Percentiles rank a stretch among this genome's conserved stretches.
Evolutionary conservation across 2,797 vertebrate species (phyloP).

Genomic region (Hipposideros larvatus): DNA sequence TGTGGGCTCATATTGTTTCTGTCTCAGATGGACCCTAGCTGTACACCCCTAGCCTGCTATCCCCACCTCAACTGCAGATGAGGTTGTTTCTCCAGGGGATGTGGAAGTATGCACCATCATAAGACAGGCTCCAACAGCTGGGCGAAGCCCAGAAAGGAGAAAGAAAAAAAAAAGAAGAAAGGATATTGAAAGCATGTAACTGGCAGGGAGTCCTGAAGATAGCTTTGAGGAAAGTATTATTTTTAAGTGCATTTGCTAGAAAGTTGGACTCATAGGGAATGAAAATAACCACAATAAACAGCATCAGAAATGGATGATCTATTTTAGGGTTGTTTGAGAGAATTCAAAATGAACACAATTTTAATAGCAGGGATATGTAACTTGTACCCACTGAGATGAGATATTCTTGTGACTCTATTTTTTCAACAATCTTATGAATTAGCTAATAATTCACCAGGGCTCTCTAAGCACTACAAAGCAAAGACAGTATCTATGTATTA

Average conservation of each 20-base stretch:
- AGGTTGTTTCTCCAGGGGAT: neutral
- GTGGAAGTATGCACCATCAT: neutral
- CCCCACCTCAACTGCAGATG: neutral
- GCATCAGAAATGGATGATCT: conserved; percentile 83
- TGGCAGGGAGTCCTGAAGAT: neutral
- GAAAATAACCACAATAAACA: conserved; percentile 81
- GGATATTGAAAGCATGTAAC: neutral
- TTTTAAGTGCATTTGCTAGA: conserved; percentile 75
- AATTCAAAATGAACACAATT: conserved; percentile 84
- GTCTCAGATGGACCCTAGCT: neutral
- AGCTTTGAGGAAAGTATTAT: neutral
- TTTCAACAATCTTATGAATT: conserved; percentile 7
- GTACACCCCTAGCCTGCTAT: neutral
- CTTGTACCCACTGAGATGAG: conserved; percentile 68
- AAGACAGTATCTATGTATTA: neutral
- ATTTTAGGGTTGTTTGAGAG: neutral
- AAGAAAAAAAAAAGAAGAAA: neutral
- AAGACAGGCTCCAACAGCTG: conserved; percentile 78
- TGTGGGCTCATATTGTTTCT: neutral
- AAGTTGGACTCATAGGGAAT: conserved; percentile 81
- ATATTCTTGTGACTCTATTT: conserved; percentile 46
- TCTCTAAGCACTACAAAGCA: conserved; percentile 12
- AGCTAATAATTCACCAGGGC: conserved; percentile 54
- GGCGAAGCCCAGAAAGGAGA: conserved; percentile 36
- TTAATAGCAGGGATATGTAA: conserved; percentile 82